Evolutionary conservation across 1,140 invertebrate genomes (phyloP).

Genomic region (Helicoverpa armigera): DNA sequence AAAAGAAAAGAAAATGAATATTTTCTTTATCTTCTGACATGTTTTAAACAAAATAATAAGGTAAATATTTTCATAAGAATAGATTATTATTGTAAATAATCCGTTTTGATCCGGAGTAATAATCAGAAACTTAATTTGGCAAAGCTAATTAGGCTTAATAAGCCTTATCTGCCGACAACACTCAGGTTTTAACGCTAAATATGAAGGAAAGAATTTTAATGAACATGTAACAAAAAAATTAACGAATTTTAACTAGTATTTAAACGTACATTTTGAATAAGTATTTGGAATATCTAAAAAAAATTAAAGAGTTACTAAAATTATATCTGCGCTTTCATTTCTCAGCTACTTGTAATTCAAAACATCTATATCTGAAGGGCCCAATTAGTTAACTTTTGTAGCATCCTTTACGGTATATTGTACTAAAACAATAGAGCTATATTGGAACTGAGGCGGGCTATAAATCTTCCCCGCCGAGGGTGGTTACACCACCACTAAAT

Average conservation of each 20-base stretch:
- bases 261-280: too few relatives aligned
- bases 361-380: neutral
- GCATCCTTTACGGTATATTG: neutral
- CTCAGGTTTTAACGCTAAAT: neutral
- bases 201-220: neutral
- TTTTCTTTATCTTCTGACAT: too few relatives aligned
- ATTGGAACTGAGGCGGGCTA: constrained; percentile 10
- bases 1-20: too few relatives aligned
- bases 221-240: too few relatives aligned
- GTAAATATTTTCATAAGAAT: too few relatives aligned
- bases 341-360: neutral
- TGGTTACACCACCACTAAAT: constrained; percentile 21
- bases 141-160: neutral
- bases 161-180: neutral
- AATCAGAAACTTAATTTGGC: neutral
- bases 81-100: too few relatives aligned
- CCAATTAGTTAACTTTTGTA: neutral
- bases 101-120: neutral
- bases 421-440: constrained; percentile 1
- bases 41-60: too few relatives aligned
- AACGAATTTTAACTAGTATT: too few relatives aligned
- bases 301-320: neutral
- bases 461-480: constrained; percentile 16
- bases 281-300: too few relatives aligned
- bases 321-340: too few relatives aligned